A percentile compares a stretch with the other conserved stretches of the same genome.
Conservation (phyloP, 2,113 vertebrate species). For the Ia io region DNA sequence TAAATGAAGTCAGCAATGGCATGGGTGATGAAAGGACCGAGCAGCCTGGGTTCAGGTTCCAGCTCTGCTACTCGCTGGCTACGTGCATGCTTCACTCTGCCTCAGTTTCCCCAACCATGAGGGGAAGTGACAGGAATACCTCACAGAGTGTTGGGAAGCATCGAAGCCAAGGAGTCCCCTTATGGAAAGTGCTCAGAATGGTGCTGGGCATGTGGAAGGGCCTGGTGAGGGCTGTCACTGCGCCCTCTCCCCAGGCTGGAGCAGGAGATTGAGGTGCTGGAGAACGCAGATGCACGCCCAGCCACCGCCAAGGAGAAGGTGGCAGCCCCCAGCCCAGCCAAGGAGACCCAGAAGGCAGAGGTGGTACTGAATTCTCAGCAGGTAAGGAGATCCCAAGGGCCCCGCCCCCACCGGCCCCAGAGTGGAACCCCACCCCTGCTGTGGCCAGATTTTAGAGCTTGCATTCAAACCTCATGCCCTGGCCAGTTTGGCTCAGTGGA, state of each 20-base stretch:
- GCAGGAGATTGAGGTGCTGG: slow-evolving; percentile 87
- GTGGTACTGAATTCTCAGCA: slow-evolving; percentile 70
- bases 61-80: background rate
- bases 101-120: background rate
- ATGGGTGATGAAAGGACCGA: fast-evolving
- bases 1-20: background rate
- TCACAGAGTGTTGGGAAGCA: background rate
- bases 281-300: slow-evolving; percentile 79
- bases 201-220: fast-evolving
- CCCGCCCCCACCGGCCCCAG: background rate
- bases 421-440: background rate
- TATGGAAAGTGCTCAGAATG: background rate
- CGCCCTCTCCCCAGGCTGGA: slow-evolving; percentile 83
- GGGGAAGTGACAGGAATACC: background rate
- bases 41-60: background rate
- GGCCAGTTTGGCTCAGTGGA: too few species aligned
- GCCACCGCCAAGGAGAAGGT: slow-evolving; percentile 80
- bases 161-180: background rate
- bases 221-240: fast-evolving
- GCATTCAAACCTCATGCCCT: too few species aligned
- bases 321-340: slow-evolving; percentile 72
- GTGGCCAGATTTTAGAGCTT: background rate
- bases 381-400: slow-evolving; percentile 52
- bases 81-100: fast-evolving
- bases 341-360: slow-evolving; percentile 80